A percentile compares a stretch with the other conserved stretches of the same genome.
Evolutionary conservation across 2,113 vertebrate genomes (phyloP).

Genomic region (Dendropsophus ebraccatus): DNA sequence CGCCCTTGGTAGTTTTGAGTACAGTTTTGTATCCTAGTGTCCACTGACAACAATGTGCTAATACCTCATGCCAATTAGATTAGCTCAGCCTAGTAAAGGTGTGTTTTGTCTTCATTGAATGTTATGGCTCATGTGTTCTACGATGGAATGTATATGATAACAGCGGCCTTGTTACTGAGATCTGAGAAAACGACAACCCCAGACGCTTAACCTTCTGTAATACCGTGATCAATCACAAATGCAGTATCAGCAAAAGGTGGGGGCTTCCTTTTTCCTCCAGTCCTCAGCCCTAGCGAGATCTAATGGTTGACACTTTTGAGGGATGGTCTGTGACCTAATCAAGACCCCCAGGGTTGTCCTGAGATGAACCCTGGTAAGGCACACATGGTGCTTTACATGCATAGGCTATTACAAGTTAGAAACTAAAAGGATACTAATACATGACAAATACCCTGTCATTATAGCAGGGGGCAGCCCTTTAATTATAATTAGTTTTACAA

Average conservation of each 20-base stretch:
- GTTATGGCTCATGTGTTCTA: not conserved
- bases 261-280: not conserved
- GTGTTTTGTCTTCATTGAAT: not conserved
- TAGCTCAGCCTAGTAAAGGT: not conserved
- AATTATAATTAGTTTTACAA: no score
- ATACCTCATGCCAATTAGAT: not conserved
- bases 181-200: not conserved
- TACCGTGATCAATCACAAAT: not conserved
- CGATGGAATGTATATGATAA: not conserved
- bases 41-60: constrained; percentile 2
- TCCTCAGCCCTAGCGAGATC: not conserved
- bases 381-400: no score
- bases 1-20: not conserved
- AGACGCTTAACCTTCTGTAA: not conserved
- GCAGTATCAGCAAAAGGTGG: not conserved
- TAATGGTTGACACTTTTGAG: not conserved
- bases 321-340: not conserved
- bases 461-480: no score
- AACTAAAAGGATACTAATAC: no score
- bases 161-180: not conserved
- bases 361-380: no score
- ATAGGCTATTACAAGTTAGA: no score
- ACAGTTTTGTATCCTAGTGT: not conserved
- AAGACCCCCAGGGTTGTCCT: no score
- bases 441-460: no score